Base-by-base conservation (phyloP, 2,888 invertebrate species). In the Scelioninae gen. 2 region DNA sequence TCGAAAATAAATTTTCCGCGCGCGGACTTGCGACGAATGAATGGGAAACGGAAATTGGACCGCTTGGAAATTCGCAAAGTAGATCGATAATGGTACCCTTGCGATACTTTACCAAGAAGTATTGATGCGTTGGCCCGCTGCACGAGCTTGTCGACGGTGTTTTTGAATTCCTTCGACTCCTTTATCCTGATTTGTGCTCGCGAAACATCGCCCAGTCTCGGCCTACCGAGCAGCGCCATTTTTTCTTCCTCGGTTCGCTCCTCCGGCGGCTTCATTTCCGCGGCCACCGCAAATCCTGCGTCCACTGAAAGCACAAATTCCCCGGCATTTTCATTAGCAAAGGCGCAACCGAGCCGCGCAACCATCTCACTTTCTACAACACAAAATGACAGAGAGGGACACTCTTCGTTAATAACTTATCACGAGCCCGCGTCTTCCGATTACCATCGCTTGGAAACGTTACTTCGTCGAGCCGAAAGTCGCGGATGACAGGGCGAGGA, bases 161-260 rank as follows among this genome's bases (percentile, higher is more conserved):
- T 97, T 95, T 97, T 98, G 88, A 99, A 99, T 88, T 99, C 98
- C 87, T 96, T 96, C 89, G 97, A 98, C 87, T 99, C 99, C 83
- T 95, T 96, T 84, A 99, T 94, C 84, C 96, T 91, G 82, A 99
- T 91, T 88, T 94, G 93, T 69, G 95, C 93, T 79, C 94, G 90
- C 77, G 91, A 91, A 83, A 93, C 90, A 79, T 97, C 97, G 2
- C 98, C 98, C 74, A 96, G 90, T 80, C 94, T 91, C 2, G 99
- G 98, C 82, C 93, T 92, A 28, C 98, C 98, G 87, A 97, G 90
- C 84, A 96, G 89, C 53, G 96, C 94, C 80, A 96, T 93, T 83
- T 93, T 94, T 75, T 96, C 95, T 81, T 94, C 92, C 78, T 94
- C 93, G 28, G 92, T 91, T 48, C 92, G 87, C n/a, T 92, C 91